Conservation (phyloP, 2,797 vertebrate genomes). For the Betta splendens region DNA sequence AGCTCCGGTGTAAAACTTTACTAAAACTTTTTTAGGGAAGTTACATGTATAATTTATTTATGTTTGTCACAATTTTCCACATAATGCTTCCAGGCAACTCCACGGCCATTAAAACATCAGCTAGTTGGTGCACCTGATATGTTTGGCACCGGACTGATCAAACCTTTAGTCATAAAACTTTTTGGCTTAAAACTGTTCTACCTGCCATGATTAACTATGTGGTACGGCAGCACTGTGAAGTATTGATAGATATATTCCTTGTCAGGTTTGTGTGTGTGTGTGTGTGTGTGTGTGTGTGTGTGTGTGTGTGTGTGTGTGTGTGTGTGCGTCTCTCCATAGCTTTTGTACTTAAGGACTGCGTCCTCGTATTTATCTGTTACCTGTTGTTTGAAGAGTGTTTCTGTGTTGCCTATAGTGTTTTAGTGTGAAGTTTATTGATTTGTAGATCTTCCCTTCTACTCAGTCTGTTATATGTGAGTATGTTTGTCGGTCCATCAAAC, state of each 20-base stretch:
- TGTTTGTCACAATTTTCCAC: slow-evolving; percentile 11
- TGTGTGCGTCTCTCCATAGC: too few species aligned
- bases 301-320: too few species aligned
- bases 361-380: too few species aligned
- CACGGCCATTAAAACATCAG: slow-evolving; percentile 12
- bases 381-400: too few species aligned
- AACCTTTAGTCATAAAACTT: slow-evolving; percentile 38
- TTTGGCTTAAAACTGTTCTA: slow-evolving; percentile 34
- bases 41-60: slow-evolving; percentile 33
- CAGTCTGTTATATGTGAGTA: too few species aligned
- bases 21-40: slow-evolving; percentile 16
- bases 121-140: slow-evolving; percentile 7
- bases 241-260: slow-evolving; percentile 22
- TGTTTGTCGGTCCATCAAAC: too few species aligned
- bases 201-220: slow-evolving; percentile 41
- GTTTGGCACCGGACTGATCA: slow-evolving; percentile 36
- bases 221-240: slow-evolving; percentile 37
- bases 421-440: too few species aligned
- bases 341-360: too few species aligned
- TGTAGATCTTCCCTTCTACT: too few species aligned
- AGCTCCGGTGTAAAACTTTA: slow-evolving; percentile 8
- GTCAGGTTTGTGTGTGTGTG: slow-evolving; percentile 6
- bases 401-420: too few species aligned
- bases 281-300: too few species aligned
- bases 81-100: slow-evolving; percentile 2